Evolutionary conservation across 1,140 invertebrate species (phyloP), one percentile per base, ranked within the genome.

Genomic region (Ips typographus): DNA sequence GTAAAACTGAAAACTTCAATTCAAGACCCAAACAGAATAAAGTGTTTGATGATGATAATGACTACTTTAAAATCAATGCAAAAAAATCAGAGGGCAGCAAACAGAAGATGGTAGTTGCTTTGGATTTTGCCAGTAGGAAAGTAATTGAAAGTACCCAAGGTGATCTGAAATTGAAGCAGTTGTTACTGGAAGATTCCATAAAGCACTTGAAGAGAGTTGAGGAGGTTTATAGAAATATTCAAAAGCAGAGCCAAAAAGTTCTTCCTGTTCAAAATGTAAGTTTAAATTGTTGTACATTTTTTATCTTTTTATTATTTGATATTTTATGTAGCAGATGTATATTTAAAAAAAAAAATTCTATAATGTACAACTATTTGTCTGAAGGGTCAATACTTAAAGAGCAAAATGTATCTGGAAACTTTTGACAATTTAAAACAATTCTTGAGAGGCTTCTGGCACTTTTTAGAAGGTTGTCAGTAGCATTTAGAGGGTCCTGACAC

Each of bases 41-140:
- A 76, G 94, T 98, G 2, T 96, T 96, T 69, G 96, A 98, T 80
- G 96, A 98, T 80, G 93, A 98, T 78, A 89, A 89, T 71, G 96
- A 98, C 81, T 98, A 98, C 81, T 98, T 94, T 82, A 87, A 89
- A 71, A 82, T 89, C 3, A 90, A 89, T 78, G 90, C 89, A 69
- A 89, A 89, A 7, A 80, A 84, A 72, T 85, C 88, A 44, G 85
- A 87, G 65, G 82, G 92, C 52, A 82, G 88, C 65, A 87, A 90
- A 73, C 87, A 90, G 53, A 76, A 72, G 62, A 77, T 77, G 73
- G 65, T 75, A 1, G 67, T 92, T 44, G 92, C 89, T 2, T 85
- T 98, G 49, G 94, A 98, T 83, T 92, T 98, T 83, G 91, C 89
- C 7, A 93, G 90, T 80, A 79, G 84, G 70, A 78, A 80, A 71